Evolutionary conservation across 2,797 vertebrate species (phyloP).

Genomic region (Oophaga sylvatica): DNA sequence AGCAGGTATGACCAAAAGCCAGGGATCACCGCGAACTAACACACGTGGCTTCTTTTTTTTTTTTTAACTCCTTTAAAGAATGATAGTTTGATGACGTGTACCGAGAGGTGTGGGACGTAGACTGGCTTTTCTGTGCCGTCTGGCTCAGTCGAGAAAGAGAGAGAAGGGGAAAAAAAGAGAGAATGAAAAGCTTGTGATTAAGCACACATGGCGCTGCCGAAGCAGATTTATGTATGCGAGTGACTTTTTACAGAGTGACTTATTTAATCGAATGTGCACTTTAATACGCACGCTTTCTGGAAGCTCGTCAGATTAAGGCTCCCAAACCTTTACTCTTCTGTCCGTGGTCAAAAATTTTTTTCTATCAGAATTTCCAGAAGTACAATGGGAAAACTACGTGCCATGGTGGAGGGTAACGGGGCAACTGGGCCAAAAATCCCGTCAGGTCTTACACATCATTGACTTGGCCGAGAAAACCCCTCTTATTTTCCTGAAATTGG

Average conservation of each 20-base stretch:
- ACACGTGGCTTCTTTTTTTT: background rate
- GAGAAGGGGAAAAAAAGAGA: background rate
- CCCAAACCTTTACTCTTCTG: constrained; percentile 30
- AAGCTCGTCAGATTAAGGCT: constrained; percentile 25
- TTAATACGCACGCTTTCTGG: constrained; percentile 42
- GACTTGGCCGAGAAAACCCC: constrained; percentile 41
- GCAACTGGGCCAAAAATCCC: constrained; percentile 41
- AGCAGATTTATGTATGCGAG: constrained; percentile 54
- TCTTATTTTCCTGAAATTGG: constrained; percentile 32
- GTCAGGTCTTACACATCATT: constrained; percentile 46
- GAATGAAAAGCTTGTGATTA: constrained; percentile 30
- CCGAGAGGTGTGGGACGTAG: constrained; percentile 7
- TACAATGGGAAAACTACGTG: constrained; percentile 6
- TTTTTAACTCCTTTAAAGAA: background rate
- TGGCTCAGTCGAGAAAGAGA: background rate
- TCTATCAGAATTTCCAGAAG: constrained; percentile 41
- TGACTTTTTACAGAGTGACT: constrained; percentile 57
- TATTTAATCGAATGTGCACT: constrained; percentile 44
- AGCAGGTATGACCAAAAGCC: background rate
- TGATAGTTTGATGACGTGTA: constrained; percentile 42
- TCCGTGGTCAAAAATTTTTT: constrained; percentile 19
- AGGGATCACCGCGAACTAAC: background rate
- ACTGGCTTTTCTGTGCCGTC: constrained; percentile 35
- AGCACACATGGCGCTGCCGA: constrained; percentile 38
- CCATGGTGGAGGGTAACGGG: constrained; percentile 14